phyloP scores from a whole-genome alignment of 2,888 invertebrate species.

The Schrankia costaestrigalis region DNA sequence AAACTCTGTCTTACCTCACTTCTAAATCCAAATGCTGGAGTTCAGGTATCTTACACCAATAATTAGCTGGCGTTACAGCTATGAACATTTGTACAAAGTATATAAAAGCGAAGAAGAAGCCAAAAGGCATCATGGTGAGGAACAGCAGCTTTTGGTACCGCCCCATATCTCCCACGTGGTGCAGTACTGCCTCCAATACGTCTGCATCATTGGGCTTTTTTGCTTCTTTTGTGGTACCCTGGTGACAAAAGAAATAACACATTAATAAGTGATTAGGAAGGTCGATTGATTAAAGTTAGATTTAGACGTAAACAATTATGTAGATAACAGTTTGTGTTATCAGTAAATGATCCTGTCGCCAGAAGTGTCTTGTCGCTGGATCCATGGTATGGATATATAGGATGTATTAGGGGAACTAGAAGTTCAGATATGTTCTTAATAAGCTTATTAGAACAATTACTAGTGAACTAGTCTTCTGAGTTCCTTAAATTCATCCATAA shows the following conservation, averaged over 20 bases:
- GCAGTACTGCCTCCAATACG: conserved; percentile 54
- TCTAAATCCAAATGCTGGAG: conserved; percentile 49
- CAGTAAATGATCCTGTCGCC: too few relatives aligned
- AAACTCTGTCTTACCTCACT: conserved; percentile 42
- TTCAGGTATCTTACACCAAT: conserved; percentile 67
- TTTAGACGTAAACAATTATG: too few relatives aligned
- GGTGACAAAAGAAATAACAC: conserved; percentile 1
- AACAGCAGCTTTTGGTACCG: conserved; percentile 64
- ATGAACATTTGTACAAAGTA: conserved; percentile 73
- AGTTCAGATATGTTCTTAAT: too few relatives aligned
- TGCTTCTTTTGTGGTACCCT: conserved; percentile 15
- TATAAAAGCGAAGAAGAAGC: conserved; percentile 63
- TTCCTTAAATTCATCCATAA: too few relatives aligned
- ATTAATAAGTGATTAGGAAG: too few relatives aligned
- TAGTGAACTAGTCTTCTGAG: too few relatives aligned
- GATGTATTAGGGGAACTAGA: too few relatives aligned
- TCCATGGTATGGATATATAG: too few relatives aligned
- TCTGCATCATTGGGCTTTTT: conserved; percentile 34
- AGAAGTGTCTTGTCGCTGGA: too few relatives aligned
- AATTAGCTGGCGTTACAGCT: conserved; percentile 58
- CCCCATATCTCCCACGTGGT: conserved; percentile 63
- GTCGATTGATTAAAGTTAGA: too few relatives aligned
- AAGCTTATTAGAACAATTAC: too few relatives aligned
- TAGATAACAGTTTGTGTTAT: too few relatives aligned
- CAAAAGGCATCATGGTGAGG: conserved; percentile 61